Base-by-base conservation (phyloP, 2,888 invertebrate species). In the Trachelus iudaicus region DNA sequence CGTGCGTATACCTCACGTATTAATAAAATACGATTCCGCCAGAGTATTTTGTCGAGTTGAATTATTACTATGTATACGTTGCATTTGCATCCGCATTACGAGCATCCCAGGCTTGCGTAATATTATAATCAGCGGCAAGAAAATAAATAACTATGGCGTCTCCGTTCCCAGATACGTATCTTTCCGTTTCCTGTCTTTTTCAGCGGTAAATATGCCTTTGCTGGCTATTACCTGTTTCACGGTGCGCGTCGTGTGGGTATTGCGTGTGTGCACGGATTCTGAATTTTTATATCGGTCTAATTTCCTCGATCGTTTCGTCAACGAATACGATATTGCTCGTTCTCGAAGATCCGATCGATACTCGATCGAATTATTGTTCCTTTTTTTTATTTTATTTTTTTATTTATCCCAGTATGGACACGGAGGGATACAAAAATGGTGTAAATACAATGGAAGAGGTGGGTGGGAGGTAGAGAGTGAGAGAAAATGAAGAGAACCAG, bases 111-210 rank as follows among this genome's bases (percentile, higher is more conserved):
- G 76, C 83, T 87, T 89, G 87, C 88, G 89, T 87, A 90, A 89
- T 88, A 88, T 89, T 88, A 88, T 87, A 88, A 89, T 89, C 86
- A 86, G 84, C 83, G 80, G 79, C 83, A 81, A 85, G 85, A 87
- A 86, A 87, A 89, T 87, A 88, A 87, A 88, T 85, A 89, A 85
- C 84, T 81, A 81, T 81, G 82, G 81, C 84, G 85, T 82, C 84
- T 83, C 73, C 73, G 35, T 73, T 73, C 73, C 34, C 31, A 31
- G 73, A 34, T 34, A 34, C 31, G 73, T 33, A 34, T 73, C 73
- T 73, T 73, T 15, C 40, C 40, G 40, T 40, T 40, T 40, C 40
- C 40, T 40, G 40, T 15, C 15, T 15, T 40, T 40, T 40, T 40
- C 40, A 40, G 40, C 40, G 40, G 40, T 40, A 40, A 40, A 40